Percentiles rank a stretch among this genome's conserved stretches.
Evolutionary conservation across 1,140 invertebrate genomes (phyloP).

Genomic region (Rhopalosiphum padi): DNA sequence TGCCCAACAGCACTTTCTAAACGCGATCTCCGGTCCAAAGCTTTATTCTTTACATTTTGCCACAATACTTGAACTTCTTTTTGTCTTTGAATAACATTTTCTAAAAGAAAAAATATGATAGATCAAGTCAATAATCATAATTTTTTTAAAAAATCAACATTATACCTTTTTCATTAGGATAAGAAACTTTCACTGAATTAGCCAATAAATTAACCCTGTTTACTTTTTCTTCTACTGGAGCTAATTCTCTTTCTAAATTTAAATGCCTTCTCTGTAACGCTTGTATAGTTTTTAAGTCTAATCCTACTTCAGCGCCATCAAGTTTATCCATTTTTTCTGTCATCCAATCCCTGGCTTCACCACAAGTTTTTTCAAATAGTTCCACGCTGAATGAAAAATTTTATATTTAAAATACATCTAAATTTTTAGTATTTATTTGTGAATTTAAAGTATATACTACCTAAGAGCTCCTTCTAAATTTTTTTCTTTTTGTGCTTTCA

Average conservation of each 20-base stretch:
- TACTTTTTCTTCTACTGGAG: conserved; percentile 89
- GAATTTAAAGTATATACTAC: conserved; percentile 63
- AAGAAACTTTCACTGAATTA: conserved; percentile 86
- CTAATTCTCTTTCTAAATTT: conserved; percentile 87
- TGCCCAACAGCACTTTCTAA: conserved; percentile 93
- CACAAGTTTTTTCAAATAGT: conserved; percentile 90
- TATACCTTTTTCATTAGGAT: conserved; percentile 81
- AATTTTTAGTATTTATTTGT: not conserved
- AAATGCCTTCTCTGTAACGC: conserved; percentile 88
- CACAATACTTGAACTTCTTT: conserved; percentile 87
- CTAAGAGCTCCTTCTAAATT: conserved; percentile 89
- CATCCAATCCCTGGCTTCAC: conserved; percentile 94
- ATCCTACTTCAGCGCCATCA: conserved; percentile 78
- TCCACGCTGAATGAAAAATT: conserved; percentile 76
- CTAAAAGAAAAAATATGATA: conserved; percentile 1
- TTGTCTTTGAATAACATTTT: conserved; percentile 83
- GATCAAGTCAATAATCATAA: not conserved
- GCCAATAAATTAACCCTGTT: conserved; percentile 81
- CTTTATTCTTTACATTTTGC: conserved; percentile 84
- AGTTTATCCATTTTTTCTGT: conserved; percentile 87
- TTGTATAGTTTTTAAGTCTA: conserved; percentile 89
- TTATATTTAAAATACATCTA: not conserved
- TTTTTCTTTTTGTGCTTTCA: conserved; percentile 90
- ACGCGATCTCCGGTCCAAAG: conserved; percentile 77
- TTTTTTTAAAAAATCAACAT: not conserved